These are phyloP conservation scores for Corapipo altera DNA, from an alignment of 2,113 vertebrate species.

Conservation along the genomic window DNA sequence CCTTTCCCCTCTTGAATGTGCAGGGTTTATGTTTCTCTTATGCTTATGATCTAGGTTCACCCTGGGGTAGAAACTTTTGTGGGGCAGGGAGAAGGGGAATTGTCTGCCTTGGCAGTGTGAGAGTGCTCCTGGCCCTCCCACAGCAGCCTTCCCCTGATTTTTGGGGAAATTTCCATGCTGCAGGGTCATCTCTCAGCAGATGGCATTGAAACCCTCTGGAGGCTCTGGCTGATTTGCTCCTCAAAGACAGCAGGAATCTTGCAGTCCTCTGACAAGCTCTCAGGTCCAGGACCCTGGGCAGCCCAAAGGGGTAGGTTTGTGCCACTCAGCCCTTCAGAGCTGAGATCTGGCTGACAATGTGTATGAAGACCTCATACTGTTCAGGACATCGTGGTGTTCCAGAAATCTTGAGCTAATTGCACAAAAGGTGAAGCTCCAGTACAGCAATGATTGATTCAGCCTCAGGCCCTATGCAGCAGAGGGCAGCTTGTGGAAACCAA, in stretches of 20 bases:
- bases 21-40: not conserved
- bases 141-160: not conserved
- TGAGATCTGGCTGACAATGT: not conserved
- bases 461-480: not conserved
- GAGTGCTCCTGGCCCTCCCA: not conserved
- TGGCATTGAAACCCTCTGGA: not conserved
- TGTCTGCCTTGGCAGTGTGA: not conserved
- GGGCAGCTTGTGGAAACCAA: not conserved
- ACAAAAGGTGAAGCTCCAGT: not conserved
- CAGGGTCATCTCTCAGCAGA: not conserved
- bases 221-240: not conserved
- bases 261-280: not conserved
- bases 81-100: not conserved
- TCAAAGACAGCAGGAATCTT: not conserved
- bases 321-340: not conserved
- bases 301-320: not conserved
- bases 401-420: slow-evolving; percentile 1
- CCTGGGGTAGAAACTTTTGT: not conserved
- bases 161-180: not conserved
- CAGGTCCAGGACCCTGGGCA: not conserved
- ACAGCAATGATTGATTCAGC: not conserved
- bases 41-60: not conserved
- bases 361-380: not conserved
- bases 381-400: not conserved
- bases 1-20: not conserved